A percentile compares a stretch with the other conserved stretches of the same genome.
Conservation (phyloP, 2,888 invertebrate genomes). For the Villa cingulata region DNA sequence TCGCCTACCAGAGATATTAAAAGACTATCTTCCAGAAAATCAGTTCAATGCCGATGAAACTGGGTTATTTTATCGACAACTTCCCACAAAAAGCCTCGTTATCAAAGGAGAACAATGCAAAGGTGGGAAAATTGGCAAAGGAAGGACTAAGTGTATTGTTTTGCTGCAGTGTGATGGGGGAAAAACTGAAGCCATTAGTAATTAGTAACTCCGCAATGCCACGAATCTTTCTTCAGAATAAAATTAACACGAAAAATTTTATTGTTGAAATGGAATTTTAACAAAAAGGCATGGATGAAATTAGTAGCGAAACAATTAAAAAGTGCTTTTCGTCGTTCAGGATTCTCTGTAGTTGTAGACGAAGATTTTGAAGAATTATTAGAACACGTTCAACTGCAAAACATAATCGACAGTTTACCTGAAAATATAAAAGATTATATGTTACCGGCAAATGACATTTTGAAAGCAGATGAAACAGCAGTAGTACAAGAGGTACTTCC, state of each 20-base stretch:
- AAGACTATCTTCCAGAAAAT: neutral
- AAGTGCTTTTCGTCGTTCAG: neutral
- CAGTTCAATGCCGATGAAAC: no score
- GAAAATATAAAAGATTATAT: constrained; percentile 3
- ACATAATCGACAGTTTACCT: constrained; percentile 2
- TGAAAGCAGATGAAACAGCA: constrained; percentile 1
- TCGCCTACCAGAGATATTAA: neutral
- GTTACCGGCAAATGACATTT: constrained; percentile 1
- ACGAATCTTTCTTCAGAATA: constrained; percentile 2
- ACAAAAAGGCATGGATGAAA: neutral
- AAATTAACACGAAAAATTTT: constrained; percentile 2
- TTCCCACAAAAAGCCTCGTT: no score
- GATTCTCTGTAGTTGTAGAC: neutral
- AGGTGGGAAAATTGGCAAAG: constrained; percentile 21
- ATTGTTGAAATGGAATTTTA: constrained; percentile 1
- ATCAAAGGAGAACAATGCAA: constrained; percentile 21
- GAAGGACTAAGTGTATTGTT: constrained; percentile 23
- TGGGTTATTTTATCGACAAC: no score
- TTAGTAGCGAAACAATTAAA: neutral
- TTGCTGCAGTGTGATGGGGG: constrained; percentile 23
- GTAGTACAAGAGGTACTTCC: constrained; percentile 3
- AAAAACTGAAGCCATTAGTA: no score
- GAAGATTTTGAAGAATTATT: neutral
- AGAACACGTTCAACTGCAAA: constrained; percentile 1
- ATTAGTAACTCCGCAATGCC: no score